Percentiles rank a stretch among this genome's conserved stretches.
Conservation (phyloP, 2,888 invertebrate species). For the Frankliniella fusca region DNA sequence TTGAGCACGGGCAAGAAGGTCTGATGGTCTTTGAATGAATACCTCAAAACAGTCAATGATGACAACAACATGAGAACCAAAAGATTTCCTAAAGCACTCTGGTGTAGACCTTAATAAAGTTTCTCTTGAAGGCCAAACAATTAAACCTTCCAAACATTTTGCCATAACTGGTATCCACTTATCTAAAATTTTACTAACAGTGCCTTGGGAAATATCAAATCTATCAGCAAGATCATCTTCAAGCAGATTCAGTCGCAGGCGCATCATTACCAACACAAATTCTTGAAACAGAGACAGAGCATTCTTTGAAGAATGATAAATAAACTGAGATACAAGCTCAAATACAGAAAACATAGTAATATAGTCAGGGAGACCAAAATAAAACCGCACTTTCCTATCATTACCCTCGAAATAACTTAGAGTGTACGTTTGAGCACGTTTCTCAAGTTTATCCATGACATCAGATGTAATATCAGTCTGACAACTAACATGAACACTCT, state of each 20-base stretch:
- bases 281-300: not conserved
- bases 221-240: not conserved
- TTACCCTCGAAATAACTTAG: not conserved
- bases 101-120: constrained; percentile 5
- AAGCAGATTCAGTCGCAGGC: not conserved
- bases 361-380: not conserved
- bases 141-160: not conserved
- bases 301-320: not conserved
- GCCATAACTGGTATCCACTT: not conserved
- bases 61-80: constrained; percentile 31
- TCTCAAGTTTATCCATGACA: not conserved
- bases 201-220: not conserved
- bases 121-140: not conserved
- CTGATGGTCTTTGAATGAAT: constrained; percentile 33
- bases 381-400: not conserved
- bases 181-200: not conserved
- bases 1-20: constrained; percentile 30
- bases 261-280: not conserved
- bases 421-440: not conserved
- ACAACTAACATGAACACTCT: not conserved
- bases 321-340: not conserved
- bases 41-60: constrained; percentile 36
- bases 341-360: not conserved
- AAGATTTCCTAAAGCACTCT: constrained; percentile 33
- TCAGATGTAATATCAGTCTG: not conserved